A percentile compares a stretch with the other conserved stretches of the same genome.
Evolutionary conservation across 2,888 invertebrate genomes (phyloP).

Genomic region (Axea sp.): DNA sequence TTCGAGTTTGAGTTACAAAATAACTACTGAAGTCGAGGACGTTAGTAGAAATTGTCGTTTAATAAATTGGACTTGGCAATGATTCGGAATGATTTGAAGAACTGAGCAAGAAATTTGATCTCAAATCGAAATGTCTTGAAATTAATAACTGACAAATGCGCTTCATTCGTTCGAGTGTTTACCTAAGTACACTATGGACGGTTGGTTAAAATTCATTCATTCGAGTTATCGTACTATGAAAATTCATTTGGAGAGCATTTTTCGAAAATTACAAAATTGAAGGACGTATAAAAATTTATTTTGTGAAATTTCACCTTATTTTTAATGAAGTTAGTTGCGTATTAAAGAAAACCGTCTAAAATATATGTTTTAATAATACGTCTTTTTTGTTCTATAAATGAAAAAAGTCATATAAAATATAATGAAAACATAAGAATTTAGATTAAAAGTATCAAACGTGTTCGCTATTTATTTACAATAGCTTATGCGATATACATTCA

Average conservation of each 20-base stretch:
- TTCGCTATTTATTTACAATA: constrained; percentile 47
- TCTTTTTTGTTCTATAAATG: too few relatives aligned
- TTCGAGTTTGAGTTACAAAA: too few relatives aligned
- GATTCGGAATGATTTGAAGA: background rate
- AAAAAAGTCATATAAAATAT: too few relatives aligned
- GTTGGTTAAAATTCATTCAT: constrained; percentile 35
- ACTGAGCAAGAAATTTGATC: background rate
- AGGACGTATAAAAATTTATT: too few relatives aligned
- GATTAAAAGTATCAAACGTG: constrained; percentile 8
- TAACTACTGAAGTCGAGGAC: too few relatives aligned
- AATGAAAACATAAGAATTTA: background rate
- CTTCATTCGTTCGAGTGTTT: background rate
- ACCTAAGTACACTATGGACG: constrained; percentile 37
- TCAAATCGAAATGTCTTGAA: background rate
- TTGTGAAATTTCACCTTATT: too few relatives aligned
- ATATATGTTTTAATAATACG: too few relatives aligned
- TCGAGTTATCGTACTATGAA: constrained; percentile 12
- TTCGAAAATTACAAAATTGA: constrained; percentile 10
- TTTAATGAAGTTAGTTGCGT: too few relatives aligned
- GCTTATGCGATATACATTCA: constrained; percentile 20
- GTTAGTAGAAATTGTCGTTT: too few relatives aligned
- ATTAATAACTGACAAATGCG: background rate
- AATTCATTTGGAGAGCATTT: constrained; percentile 32
- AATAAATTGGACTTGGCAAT: background rate
- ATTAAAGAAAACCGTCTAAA: too few relatives aligned